Base-by-base conservation (phyloP, 1,140 invertebrate species). In the Linepithema humile region DNA sequence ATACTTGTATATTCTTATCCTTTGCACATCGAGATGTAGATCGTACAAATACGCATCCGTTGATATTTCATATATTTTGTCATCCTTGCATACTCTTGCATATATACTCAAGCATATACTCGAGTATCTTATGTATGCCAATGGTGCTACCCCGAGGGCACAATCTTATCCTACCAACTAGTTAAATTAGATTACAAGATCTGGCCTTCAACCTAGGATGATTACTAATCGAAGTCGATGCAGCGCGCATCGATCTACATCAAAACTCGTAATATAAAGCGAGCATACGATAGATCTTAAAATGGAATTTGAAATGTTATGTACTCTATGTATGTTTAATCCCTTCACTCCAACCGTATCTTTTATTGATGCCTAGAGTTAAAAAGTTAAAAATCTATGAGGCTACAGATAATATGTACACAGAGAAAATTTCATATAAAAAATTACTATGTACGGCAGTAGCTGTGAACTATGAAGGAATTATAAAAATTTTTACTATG, bases 161-260 rank as follows among this genome's bases (percentile, higher is more conserved):
- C 83, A 88, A 91, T 91, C 88, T 90, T 88, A 85, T 80, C 48
- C 85, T 35, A 50, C 23, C 69, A 84, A 74, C 72, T 87, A 86
- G 88, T 89, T 86, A 83, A 89, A 91, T 91, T 88, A 86, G 83
- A 86, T 73, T 83, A 64, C 69, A 53, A 38, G 72, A 45, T 62
- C 32, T 73, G 53, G 48, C 48, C 74, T 48, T 10, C 72, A 57
- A 65, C 50, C 84, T n/a, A 73, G 20, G n/a, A 40, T 83, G 59
- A 53, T 85, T 85, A 83, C 64, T 26, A 74, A 88, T 88, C 67
- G 59, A 35, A 53, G 69, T 75, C 69, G 50, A 53, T 85, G 82
- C 67, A 67, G 5, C 9, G n/a, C 48, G 5, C 5, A 77, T 48
- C 59, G 40, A 29, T 15, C 5, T 60, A 67, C 55, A 59, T 70